A percentile compares a stretch with the other conserved stretches of the same genome.
phyloP scores from a whole-genome alignment of 2,113 vertebrate species.

The Nycticebus coucang region DNA sequence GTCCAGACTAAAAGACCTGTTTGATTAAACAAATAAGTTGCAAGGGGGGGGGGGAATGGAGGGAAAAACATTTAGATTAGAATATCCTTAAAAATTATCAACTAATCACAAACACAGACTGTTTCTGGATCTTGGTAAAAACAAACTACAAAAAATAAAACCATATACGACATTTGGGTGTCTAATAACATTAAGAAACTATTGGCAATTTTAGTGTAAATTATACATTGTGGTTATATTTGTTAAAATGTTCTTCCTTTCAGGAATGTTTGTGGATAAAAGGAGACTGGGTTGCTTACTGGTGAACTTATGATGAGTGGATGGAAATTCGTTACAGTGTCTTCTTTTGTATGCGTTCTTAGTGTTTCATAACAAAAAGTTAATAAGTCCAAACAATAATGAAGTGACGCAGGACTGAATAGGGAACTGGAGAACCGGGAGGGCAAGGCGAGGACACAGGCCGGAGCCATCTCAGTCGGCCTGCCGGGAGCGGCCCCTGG shows the following conservation, averaged over 20 bases:
- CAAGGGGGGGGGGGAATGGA: neutral
- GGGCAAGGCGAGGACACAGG: neutral
- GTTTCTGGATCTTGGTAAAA: neutral
- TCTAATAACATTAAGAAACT: neutral
- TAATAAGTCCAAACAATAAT: slow-evolving; percentile 48
- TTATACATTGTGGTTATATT: neutral
- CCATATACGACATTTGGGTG: neutral
- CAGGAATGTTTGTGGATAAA: neutral
- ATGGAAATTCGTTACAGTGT: neutral
- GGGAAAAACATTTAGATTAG: neutral
- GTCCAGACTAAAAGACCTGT: neutral
- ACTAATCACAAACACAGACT: neutral
- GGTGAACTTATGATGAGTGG: neutral
- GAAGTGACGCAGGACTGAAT: neutral
- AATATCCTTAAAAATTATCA: neutral
- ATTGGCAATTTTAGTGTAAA: neutral
- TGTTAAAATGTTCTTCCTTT: neutral
- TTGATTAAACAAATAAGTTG: slow-evolving; percentile 31
- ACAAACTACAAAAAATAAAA: neutral
- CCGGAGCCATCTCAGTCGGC: neutral
- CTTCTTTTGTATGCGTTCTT: neutral
- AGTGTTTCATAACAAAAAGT: slow-evolving; percentile 23
- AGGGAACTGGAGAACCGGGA: neutral
- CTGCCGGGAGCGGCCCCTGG: neutral
- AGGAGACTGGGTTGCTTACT: neutral